Evolutionary conservation across 2,888 invertebrate species (phyloP).

Genomic region (Tanypteryx hageni): DNA sequence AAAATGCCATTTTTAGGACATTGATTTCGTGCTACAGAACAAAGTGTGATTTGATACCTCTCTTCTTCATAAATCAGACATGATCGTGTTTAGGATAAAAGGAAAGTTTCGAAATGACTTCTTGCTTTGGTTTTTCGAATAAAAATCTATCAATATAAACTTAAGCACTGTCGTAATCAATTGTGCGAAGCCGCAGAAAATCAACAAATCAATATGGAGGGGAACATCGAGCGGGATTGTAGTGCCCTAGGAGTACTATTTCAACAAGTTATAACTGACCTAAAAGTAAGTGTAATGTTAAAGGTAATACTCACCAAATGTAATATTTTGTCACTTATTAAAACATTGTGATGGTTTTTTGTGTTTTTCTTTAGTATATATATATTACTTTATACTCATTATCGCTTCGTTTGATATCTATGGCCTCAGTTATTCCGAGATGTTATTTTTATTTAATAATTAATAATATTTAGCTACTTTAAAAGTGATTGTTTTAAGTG

Average conservation of each 20-base stretch:
- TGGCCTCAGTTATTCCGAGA: no score
- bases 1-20: slow-evolving; percentile 37
- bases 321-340: neutral
- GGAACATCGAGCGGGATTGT: slow-evolving; percentile 81
- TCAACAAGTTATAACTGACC: slow-evolving; percentile 95
- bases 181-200: slow-evolving; percentile 38
- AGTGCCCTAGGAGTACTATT: slow-evolving; percentile 95
- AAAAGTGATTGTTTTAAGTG: no score
- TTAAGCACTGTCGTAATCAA: neutral
- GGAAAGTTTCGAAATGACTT: slow-evolving; percentile 16
- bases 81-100: slow-evolving; percentile 22
- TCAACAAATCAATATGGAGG: slow-evolving; percentile 80
- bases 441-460: no score
- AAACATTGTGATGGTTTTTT: neutral
- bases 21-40: slow-evolving; percentile 38
- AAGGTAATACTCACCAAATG: neutral
- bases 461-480: no score
- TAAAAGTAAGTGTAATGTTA: slow-evolving; percentile 87
- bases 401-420: no score
- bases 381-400: neutral
- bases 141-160: neutral
- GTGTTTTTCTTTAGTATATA: neutral
- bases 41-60: neutral
- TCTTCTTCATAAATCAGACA: neutral
- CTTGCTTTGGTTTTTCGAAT: neutral